phyloP scores from a whole-genome alignment of 2,113 vertebrate genomes.

The Delphinapterus leucas region DNA sequence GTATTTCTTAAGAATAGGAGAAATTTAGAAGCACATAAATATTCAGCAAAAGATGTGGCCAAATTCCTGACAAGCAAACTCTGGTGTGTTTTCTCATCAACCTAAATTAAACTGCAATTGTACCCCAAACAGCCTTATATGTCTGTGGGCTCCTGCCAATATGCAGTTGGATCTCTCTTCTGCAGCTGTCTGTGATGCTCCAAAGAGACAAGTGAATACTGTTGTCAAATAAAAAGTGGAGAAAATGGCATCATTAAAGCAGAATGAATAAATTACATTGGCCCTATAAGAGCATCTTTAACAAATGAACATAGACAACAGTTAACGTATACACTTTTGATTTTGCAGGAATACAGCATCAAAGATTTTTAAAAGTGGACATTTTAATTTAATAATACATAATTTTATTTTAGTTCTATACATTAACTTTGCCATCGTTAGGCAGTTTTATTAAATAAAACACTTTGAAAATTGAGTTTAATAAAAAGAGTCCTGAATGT shows the following conservation, averaged over 20 bases:
- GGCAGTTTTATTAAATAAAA: neutral
- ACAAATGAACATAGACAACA: slow-evolving; percentile 46
- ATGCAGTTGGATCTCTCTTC: slow-evolving; percentile 68
- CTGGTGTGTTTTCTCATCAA: slow-evolving; percentile 75
- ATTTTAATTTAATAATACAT: neutral
- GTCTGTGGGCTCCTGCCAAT: slow-evolving; percentile 73
- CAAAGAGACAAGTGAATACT: slow-evolving; percentile 78
- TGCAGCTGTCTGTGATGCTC: slow-evolving; percentile 77
- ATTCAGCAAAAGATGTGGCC: slow-evolving; percentile 55
- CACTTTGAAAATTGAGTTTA: neutral
- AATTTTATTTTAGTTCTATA: neutral
- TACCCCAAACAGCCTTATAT: slow-evolving; percentile 73
- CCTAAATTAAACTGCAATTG: slow-evolving; percentile 78
- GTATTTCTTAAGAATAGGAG: neutral
- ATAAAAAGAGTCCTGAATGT: neutral
- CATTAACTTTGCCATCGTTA: neutral
- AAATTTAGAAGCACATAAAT: slow-evolving; percentile 45
- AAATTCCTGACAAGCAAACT: slow-evolving; percentile 71
- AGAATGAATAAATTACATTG: slow-evolving; percentile 71
- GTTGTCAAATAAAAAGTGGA: slow-evolving; percentile 78
- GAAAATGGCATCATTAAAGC: slow-evolving; percentile 73
- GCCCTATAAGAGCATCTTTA: slow-evolving; percentile 49
- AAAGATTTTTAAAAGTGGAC: neutral
- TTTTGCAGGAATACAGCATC: slow-evolving; percentile 5
- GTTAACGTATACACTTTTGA: neutral